Conservation (phyloP, 2,797 vertebrate genomes). For the Sarcophilus harrisii region DNA sequence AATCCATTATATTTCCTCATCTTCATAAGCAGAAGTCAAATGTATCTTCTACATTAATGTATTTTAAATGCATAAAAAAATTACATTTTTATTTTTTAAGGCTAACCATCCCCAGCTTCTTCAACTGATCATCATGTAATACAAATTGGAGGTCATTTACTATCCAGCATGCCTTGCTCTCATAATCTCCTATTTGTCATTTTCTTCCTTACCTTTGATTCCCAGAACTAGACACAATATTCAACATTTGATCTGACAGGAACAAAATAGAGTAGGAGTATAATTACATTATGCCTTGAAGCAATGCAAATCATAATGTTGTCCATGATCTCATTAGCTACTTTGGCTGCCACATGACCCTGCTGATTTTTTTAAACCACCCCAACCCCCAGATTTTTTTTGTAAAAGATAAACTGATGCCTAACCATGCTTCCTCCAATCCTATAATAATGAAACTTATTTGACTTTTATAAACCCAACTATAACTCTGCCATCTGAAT, state of each 20-base stretch:
- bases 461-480: neutral
- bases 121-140: neutral
- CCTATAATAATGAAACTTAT: neutral
- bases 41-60: neutral
- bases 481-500: neutral
- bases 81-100: neutral
- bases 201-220: neutral
- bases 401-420: neutral
- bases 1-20: neutral
- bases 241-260: neutral
- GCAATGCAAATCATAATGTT: neutral
- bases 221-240: neutral
- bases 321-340: neutral
- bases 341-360: neutral
- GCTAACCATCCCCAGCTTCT: neutral
- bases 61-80: neutral
- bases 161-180: neutral
- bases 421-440: neutral
- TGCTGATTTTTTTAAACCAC: neutral
- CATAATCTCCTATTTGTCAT: neutral
- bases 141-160: neutral
- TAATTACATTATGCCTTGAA: neutral
- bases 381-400: neutral
- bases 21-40: neutral
- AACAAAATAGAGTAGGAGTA: neutral